A percentile compares a stretch with the other conserved stretches of the same genome.
phyloP scores from a whole-genome alignment of 2,888 invertebrate species.

The Ramazzottius varieornatus region DNA sequence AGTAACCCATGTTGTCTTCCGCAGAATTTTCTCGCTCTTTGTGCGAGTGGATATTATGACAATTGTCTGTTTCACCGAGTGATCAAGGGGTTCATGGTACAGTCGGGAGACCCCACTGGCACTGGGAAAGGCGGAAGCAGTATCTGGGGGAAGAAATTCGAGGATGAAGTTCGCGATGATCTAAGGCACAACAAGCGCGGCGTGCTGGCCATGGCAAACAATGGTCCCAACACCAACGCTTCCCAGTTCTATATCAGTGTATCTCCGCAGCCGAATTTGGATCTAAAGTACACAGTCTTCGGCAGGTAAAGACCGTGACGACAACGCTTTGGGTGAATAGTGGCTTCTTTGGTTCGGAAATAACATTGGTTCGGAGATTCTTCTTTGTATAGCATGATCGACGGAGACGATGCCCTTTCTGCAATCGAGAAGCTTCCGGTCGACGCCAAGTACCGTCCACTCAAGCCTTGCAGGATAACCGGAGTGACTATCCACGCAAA shows the following conservation, averaged over 20 bases:
- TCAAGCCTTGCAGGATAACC: slow-evolving; percentile 59
- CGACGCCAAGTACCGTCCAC: slow-evolving; percentile 67
- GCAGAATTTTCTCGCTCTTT: slow-evolving; percentile 74
- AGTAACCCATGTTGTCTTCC: too few relatives aligned
- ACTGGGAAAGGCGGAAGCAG: slow-evolving; percentile 89
- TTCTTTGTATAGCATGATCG: slow-evolving; percentile 51
- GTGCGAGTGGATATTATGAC: slow-evolving; percentile 75
- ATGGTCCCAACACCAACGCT: slow-evolving; percentile 85
- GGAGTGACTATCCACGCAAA: slow-evolving; percentile 87
- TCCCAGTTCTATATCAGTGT: slow-evolving; percentile 95
- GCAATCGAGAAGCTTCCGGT: slow-evolving; percentile 81
- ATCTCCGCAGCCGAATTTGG: slow-evolving; percentile 71
- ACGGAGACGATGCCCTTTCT: slow-evolving; percentile 81
- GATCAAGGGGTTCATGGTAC: slow-evolving; percentile 50
- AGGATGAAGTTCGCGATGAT: slow-evolving; percentile 84
- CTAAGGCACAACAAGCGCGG: slow-evolving; percentile 68
- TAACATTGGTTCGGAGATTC: background rate
- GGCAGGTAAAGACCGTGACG: too few relatives aligned
- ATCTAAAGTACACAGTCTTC: slow-evolving; percentile 86
- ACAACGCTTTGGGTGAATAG: too few relatives aligned
- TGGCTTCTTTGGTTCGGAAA: background rate
- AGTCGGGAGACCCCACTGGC: slow-evolving; percentile 47
- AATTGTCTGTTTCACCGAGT: slow-evolving; percentile 46
- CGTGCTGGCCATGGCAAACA: slow-evolving; percentile 87
- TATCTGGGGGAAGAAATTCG: slow-evolving; percentile 85